Percentiles rank a stretch among this genome's conserved stretches.
These are phyloP conservation scores for Chaetodon auriga DNA, from an alignment of 2,113 vertebrate genomes.

Conservation along the genomic window DNA sequence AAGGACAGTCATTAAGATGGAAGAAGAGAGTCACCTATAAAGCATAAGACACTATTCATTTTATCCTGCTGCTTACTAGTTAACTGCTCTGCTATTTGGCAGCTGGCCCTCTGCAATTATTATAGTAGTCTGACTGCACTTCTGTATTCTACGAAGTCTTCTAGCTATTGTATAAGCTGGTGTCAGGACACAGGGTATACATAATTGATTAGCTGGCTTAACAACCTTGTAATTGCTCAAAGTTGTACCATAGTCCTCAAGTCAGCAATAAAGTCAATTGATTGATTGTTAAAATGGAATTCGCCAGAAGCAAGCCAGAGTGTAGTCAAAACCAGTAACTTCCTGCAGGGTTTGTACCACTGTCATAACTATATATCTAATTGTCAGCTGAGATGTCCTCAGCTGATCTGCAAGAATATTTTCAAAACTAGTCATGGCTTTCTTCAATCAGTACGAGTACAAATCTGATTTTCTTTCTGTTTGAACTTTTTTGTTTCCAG, in stretches of 20 bases:
- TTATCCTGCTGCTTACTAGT: background rate
- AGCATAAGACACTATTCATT: background rate
- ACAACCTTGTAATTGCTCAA: background rate
- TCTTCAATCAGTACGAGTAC: background rate
- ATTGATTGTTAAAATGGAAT: background rate
- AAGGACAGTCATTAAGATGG: background rate
- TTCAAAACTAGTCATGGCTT: background rate
- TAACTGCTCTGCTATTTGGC: background rate
- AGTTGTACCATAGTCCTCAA: background rate
- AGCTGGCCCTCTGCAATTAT: background rate
- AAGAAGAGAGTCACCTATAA: background rate
- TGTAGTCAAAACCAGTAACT: background rate
- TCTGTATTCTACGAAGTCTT: background rate
- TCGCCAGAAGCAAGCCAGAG: background rate
- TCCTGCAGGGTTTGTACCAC: background rate
- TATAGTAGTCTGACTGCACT: background rate
- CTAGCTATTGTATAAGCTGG: background rate
- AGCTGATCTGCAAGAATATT: background rate
- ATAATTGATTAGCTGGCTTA: background rate
- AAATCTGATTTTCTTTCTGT: background rate
- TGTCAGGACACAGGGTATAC: background rate
- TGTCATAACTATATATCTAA: background rate
- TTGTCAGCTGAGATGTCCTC: background rate
- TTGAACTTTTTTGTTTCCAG: background rate
- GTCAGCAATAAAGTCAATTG: background rate